Base-by-base conservation (phyloP, 2,888 invertebrate species). In the Deilephila porcellus region DNA sequence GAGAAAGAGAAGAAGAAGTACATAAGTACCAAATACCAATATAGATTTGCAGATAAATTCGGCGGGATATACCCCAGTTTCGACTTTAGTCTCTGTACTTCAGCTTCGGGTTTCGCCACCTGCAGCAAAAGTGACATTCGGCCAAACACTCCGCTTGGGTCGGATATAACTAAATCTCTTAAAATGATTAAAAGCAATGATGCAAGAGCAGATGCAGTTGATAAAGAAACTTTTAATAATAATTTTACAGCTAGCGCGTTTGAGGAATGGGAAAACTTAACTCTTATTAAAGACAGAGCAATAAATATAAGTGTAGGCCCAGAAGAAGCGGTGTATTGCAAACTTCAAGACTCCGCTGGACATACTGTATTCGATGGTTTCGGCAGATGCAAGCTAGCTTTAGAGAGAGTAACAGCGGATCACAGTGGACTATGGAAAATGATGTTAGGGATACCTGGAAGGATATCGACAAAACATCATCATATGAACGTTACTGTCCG, bases 291-390 rank as follows among this genome's bases (percentile, higher is more conserved):
- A 56, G 88, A 88, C 59, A 82, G 79, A 34, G 77, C 86, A 4
- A 82, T 91, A 0, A 76, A 84, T 25, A 75, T 79, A 53, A 75
- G 75, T 2, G 56, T 92, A 8, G 93, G 94, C 0, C 88, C 93
- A 0, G 85, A 86, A 73, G 79, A 88, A 70, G 85, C 89, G 0
- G 81, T 90, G 0, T 93, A 91, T 83, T 94, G 94, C 77, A 86
- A 78, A 73, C 74, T 93, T 0, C 74, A 78, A 7, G 86, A 88
- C 53, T 84, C 88, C 0, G 56, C 71, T n/a, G 83, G 82, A 0
- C 71, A 77, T n/a, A 77, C 76, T 0, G 78, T 87, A 7, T 91
- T 84, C 75, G 90, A 93, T 34, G 83, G 83, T 60, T 93, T 93
- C 71, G 92, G 93, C 4, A 84, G 79, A 74, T 94, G 94, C 77